Evolutionary conservation across 2,113 vertebrate genomes (phyloP).

Genomic region (Chascanopsetta lugubris): DNA sequence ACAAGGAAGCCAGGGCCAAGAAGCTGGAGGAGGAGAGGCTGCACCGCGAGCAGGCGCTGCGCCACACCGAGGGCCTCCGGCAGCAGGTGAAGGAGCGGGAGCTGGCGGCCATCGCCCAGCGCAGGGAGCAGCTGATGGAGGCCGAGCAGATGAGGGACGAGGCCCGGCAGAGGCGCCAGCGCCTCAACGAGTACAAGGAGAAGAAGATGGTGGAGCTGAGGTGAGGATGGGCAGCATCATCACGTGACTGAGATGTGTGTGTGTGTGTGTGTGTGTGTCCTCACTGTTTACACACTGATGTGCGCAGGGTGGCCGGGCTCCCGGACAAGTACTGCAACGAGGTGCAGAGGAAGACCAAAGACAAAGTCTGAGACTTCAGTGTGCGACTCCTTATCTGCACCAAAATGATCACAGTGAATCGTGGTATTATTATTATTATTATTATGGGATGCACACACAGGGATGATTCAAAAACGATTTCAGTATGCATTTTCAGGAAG

Average conservation of each 20-base stretch:
- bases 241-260: no score
- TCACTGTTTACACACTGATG: background rate
- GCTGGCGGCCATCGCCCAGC: conserved; percentile 68
- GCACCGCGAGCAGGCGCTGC: conserved; percentile 60
- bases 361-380: conserved; percentile 17
- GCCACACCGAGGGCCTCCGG: conserved; percentile 73
- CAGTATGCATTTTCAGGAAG: no score
- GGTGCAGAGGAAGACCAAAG: conserved; percentile 79
- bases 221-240: conserved; percentile 61
- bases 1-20: conserved; percentile 68
- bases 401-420: background rate
- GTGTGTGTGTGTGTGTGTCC: no score
- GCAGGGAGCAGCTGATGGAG: conserved; percentile 79
- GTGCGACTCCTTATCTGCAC: background rate
- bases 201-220: conserved; percentile 88
- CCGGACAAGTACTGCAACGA: conserved; percentile 87
- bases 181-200: conserved; percentile 82
- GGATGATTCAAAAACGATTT: no score
- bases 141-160: conserved; percentile 78
- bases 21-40: conserved; percentile 80
- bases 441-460: background rate
- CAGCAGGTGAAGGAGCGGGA: conserved; percentile 85
- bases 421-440: background rate
- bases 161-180: conserved; percentile 71
- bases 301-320: conserved; percentile 82